Conservation (phyloP, 1,140 invertebrate species). For the Lordiphosa collinella region DNA sequence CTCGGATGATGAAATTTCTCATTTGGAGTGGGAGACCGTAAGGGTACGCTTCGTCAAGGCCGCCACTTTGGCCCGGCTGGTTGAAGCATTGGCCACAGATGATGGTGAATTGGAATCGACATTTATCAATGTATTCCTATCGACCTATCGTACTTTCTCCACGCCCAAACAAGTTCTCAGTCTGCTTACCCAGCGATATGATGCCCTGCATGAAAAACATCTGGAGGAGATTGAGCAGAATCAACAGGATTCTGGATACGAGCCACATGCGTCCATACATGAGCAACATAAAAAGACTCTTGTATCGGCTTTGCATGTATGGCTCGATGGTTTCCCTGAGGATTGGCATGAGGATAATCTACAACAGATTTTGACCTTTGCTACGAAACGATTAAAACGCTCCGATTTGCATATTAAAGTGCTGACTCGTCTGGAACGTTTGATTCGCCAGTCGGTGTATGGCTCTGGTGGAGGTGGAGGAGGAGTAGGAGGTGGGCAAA, state of each 20-base stretch:
- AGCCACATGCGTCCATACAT: constrained; percentile 59
- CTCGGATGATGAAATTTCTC: constrained; percentile 94
- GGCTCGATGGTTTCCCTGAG: constrained; percentile 97
- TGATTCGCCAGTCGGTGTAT: constrained; percentile 71
- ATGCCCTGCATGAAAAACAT: constrained; percentile 81
- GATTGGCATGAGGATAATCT: constrained; percentile 96
- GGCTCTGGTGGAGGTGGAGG: constrained; percentile 23
- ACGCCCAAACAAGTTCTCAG: constrained; percentile 85
- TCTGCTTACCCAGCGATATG: constrained; percentile 89
- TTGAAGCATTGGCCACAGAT: constrained; percentile 94
- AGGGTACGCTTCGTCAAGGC: constrained; percentile 96
- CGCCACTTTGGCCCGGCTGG: constrained; percentile 94
- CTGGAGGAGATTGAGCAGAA: constrained; percentile 61
- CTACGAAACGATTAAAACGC: constrained; percentile 88
- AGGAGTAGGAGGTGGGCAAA: constrained; percentile 18
- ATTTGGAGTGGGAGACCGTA: constrained; percentile 99
- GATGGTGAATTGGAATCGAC: constrained; percentile 98
- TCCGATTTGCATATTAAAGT: constrained; percentile 90
- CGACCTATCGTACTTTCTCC: constrained; percentile 79
- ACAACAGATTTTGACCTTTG: constrained; percentile 90
- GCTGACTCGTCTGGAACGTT: constrained; percentile 80
- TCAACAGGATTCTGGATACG: constrained; percentile 55
- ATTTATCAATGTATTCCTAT: constrained; percentile 97
- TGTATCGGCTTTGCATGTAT: constrained; percentile 93
- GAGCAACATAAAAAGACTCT: constrained; percentile 86